Evolutionary conservation across 2,113 vertebrate species (phyloP), one percentile per base, ranked within the genome.

Genomic region (Genyomyrus donnyi): DNA sequence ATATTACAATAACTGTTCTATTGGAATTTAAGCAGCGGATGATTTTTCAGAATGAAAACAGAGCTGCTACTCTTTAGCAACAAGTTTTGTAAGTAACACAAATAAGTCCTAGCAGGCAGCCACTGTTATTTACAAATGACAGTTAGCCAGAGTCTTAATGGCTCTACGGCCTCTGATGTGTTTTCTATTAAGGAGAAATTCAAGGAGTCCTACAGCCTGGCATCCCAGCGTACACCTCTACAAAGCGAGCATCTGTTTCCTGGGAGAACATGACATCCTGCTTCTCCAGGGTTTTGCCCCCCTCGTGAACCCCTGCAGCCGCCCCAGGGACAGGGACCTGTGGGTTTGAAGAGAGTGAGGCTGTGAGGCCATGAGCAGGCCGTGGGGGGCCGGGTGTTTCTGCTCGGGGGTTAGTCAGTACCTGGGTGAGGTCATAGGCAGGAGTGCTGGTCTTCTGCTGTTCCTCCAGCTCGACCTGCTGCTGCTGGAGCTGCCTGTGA

Each of bases 141-240:
- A 52, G 48, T 17, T 52, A 15, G 3, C 15, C 2, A 1, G 17
- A 1, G 17, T 62, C 7, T 62, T n/a, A 66, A 66, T 42, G 21
- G 3, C 49, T 35, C 10, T n/a, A 39, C 0, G 7, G 8, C 35
- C 17, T 5, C 17, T 15, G 31, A 80, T 17, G 31, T 42, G 35
- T 45, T 58, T 24, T 45, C 52, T 35, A 45, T 39, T 8, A 45
- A 88, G 87, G 52, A 19, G 24, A 58, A 88, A 39, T 17, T 19
- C 17, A 39, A 58, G 39, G 39, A 84, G 56, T 95, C 98, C 89
- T 97, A 99, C 98, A 97, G 49, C 97, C 94, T 89, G 97, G 96
- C 91, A 99, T 98, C 90, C 97, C 97, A 13, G 97, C 96, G 93
- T 99, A 99, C 97, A 99, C 99, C 93, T 99, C 98, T 0, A 97